Conservation (phyloP, 1,140 invertebrate genomes). For the Aphelinus certus region DNA sequence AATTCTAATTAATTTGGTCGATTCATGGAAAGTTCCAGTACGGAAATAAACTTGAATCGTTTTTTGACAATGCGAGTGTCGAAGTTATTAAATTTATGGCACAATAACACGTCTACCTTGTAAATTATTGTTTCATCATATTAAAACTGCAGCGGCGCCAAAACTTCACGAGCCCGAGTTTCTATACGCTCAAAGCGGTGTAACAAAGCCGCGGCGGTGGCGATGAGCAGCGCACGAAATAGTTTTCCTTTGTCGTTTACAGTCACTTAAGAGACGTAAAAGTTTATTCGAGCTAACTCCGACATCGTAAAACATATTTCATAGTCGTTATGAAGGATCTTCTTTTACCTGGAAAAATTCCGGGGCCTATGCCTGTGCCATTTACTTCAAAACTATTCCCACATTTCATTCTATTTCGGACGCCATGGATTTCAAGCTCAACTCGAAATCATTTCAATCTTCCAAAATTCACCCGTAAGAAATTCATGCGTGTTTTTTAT, state of each 20-base stretch:
- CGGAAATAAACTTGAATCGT: too few species aligned
- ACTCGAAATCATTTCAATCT: too few species aligned
- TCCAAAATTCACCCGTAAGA: too few species aligned
- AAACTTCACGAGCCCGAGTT: slow-evolving; percentile 29
- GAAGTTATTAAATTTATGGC: too few species aligned
- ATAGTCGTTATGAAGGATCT: slow-evolving; percentile 15
- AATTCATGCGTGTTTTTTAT: too few species aligned
- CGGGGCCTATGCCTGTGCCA: neutral
- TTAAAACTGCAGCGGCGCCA: slow-evolving; percentile 22
- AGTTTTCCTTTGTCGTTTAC: slow-evolving; percentile 37
- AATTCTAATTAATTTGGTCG: too few species aligned
- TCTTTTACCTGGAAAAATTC: slow-evolving; percentile 11
- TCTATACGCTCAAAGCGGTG: slow-evolving; percentile 14
- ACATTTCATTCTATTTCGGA: too few species aligned
- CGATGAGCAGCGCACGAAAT: slow-evolving; percentile 23
- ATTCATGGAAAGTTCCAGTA: too few species aligned
- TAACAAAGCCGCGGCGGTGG: slow-evolving; percentile 26
- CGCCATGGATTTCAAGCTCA: too few species aligned
- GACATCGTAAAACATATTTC: slow-evolving; percentile 3
- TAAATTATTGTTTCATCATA: slow-evolving; percentile 33
- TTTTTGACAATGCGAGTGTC: too few species aligned
- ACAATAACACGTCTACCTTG: slow-evolving; percentile 14
- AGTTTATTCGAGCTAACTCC: slow-evolving; percentile 25
- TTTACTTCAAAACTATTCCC: too few species aligned
- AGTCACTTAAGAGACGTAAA: slow-evolving; percentile 21